These are phyloP conservation scores for Calosoma granatense DNA, from an alignment of 1,140 invertebrate species.

Conservation along the genomic window DNA sequence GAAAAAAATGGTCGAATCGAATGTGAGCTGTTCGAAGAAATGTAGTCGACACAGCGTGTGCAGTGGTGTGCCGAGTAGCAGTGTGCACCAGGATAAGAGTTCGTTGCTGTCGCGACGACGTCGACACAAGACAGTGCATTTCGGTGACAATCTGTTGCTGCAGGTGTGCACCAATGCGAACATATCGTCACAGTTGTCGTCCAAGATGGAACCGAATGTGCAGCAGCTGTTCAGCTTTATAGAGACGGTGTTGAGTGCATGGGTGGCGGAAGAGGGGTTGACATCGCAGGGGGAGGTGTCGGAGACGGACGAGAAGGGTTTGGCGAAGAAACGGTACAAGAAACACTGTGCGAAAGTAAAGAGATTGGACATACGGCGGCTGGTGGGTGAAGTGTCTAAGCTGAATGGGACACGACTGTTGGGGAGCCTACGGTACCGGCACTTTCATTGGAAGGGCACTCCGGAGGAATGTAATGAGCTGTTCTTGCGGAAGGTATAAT, in stretches of 20 bases:
- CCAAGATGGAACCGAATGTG: constrained; percentile 53
- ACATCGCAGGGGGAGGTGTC: constrained; percentile 53
- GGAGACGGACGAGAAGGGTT: constrained; percentile 49
- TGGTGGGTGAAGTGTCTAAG: constrained; percentile 54
- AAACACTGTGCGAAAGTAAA: constrained; percentile 53
- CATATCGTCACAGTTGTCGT: constrained; percentile 26
- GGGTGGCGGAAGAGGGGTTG: constrained; percentile 56
- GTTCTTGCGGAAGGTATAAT: constrained; percentile 63
- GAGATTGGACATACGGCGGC: constrained; percentile 49
- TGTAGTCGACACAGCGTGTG: constrained; percentile 24
- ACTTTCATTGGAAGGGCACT: constrained; percentile 59
- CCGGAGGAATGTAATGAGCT: constrained; percentile 59
- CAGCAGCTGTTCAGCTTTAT: constrained; percentile 67
- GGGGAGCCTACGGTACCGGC: constrained; percentile 52
- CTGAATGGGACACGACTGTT: constrained; percentile 48
- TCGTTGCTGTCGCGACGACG: constrained; percentile 39
- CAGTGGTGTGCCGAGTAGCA: constrained; percentile 17
- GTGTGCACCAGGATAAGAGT: constrained; percentile 18
- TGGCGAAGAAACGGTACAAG: constrained; percentile 50
- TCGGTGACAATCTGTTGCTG: constrained; percentile 57
- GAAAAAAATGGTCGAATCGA: constrained; percentile 29
- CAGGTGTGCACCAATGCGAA: constrained; percentile 53
- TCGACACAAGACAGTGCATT: constrained; percentile 63
- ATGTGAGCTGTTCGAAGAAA: constrained; percentile 24
- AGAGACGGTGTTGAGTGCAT: constrained; percentile 55